Conservation (phyloP, 2,113 vertebrate genomes). For the Channa argus region DNA sequence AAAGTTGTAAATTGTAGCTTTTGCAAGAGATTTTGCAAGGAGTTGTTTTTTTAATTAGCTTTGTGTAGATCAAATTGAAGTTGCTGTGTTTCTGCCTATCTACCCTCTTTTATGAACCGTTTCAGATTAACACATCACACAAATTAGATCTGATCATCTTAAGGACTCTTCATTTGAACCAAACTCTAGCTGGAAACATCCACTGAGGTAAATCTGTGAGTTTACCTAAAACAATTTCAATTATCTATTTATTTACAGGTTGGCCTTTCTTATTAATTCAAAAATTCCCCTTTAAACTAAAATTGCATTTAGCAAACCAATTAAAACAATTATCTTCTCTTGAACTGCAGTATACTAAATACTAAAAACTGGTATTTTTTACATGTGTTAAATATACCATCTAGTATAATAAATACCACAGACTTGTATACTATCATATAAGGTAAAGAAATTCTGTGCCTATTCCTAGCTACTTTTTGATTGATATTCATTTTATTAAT, state of each 20-base stretch:
- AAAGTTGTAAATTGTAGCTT: no score
- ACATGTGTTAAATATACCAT: no score
- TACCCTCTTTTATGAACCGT: not conserved
- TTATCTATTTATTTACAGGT: constrained; percentile 7
- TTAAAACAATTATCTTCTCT: not conserved
- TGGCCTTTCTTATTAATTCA: not conserved
- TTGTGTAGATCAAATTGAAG: not conserved
- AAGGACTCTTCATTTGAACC: no score
- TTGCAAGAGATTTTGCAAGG: not conserved
- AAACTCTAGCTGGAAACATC: no score
- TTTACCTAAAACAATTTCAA: constrained; percentile 3
- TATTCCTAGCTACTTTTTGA: no score
- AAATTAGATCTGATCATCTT: no score
- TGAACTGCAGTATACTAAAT: not conserved
- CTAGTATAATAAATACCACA: no score
- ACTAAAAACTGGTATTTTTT: no score
- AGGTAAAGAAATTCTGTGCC: no score
- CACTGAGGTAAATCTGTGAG: no score
- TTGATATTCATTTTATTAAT: no score
- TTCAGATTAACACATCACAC: not conserved
- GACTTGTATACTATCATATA: no score
- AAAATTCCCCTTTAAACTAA: not conserved
- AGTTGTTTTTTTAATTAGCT: not conserved
- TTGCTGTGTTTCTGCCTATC: not conserved
- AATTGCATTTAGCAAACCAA: not conserved